Percentiles rank a stretch among this genome's conserved stretches.
Evolutionary conservation across 2,797 vertebrate species (phyloP).

Genomic region (Anomalospiza imberbis): DNA sequence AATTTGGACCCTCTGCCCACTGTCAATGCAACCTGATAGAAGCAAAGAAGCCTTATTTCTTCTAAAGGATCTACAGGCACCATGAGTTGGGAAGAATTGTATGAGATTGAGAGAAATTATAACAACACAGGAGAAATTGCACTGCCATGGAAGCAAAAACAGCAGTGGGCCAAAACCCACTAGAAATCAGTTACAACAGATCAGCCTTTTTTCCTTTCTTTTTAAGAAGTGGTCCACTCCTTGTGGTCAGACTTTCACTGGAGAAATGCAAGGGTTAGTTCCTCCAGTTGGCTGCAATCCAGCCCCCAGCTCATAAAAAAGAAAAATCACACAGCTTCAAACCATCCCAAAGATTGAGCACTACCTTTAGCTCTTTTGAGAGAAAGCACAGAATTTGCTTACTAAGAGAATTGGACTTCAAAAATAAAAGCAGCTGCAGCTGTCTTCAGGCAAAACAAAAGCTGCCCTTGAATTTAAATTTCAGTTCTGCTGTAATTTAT

Average conservation of each 20-base stretch:
- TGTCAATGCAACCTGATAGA: neutral
- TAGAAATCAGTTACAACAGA: neutral
- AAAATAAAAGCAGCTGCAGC: slow-evolving; percentile 56
- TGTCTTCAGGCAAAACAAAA: slow-evolving; percentile 65
- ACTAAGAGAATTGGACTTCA: slow-evolving; percentile 48
- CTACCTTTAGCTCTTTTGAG: slow-evolving; percentile 41
- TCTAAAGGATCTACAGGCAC: neutral
- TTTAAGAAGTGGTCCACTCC: neutral
- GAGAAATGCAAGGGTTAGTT: neutral
- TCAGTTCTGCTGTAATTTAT: slow-evolving; percentile 47
- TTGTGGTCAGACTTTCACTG: neutral
- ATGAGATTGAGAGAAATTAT: neutral
- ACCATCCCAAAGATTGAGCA: neutral
- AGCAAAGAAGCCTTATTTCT: neutral
- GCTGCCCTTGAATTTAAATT: slow-evolving; percentile 58
- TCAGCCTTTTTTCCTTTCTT: neutral
- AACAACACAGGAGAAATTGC: neutral
- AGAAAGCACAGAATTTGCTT: slow-evolving; percentile 26
- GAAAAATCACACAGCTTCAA: neutral
- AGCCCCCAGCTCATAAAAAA: neutral
- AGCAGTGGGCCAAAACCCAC: neutral
- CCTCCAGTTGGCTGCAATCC: neutral
- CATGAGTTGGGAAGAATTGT: neutral
- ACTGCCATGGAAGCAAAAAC: neutral
- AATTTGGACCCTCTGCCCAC: neutral